Evolutionary conservation across 2,113 vertebrate species (phyloP), one percentile per base, ranked within the genome.

Genomic region (Triplophysa siluroides): DNA sequence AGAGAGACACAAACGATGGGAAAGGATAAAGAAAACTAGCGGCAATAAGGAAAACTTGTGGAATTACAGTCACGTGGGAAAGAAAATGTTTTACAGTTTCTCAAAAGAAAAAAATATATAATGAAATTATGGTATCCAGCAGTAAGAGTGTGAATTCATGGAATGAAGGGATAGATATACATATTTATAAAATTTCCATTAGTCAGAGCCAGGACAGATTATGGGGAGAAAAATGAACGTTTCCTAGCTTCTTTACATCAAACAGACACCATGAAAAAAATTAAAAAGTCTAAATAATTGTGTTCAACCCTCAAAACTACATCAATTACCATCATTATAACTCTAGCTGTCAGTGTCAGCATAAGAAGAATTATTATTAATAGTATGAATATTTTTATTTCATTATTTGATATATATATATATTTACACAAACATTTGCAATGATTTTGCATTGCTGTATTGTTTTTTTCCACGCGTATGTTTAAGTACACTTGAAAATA

Each of bases 401-500:
- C 70, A 83, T 68, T 78, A 82, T 78, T 85, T 83, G 12, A 85
- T 85, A 84, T 84, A 88, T 85, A 88, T 43, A 84, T 84, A 85
- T 86, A 87, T 84, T 89, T 33, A 38, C 60, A 85, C 33, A 86
- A 76, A 86, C 78, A 86, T 75, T 83, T 80, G 68, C 80, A 91
- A 86, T 81, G 73, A 61, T 67, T 64, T 75, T 76, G 19, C 78
- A 77, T 81, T 81, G 69, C 76, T 81, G 83, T 61, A 58, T 62
- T 50, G 85, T 69, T 81, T 86, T 73, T 79, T 58, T 13, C 38
- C 61, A 26, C 73, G 10, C 18, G 8, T 12, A 74, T 79, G 82
- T 85, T 78, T 92, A 92, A 93, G 92, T 92, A 92, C 92, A 93
- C 92, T 93, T 92, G 75, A 90, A 90, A 90, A 87, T 85, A 87